Percentiles rank a stretch among this genome's conserved stretches.
phyloP scores from a whole-genome alignment of 2,113 vertebrate species.

The Callorhinus ursinus region DNA sequence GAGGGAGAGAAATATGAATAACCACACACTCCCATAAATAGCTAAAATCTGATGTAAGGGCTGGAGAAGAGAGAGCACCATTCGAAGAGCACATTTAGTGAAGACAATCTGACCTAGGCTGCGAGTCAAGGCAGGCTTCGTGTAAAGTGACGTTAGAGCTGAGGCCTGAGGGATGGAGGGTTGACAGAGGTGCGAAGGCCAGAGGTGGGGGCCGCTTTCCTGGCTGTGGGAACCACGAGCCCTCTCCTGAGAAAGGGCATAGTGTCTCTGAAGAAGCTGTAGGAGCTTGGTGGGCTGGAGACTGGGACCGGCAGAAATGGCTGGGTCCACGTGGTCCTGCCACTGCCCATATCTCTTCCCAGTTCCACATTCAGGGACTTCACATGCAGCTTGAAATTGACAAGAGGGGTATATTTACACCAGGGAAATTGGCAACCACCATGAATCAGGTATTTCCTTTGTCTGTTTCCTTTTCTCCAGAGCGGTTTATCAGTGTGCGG shows the following conservation, averaged over 20 bases:
- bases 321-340: accelerated
- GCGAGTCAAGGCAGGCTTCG: accelerated
- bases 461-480: neutral
- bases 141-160: too few relatives aligned
- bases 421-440: accelerated
- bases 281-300: neutral
- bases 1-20: neutral
- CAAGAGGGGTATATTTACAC: neutral
- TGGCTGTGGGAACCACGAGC: neutral
- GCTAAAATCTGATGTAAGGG: neutral
- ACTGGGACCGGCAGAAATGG: accelerated
- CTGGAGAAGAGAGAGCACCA: neutral
- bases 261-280: neutral
- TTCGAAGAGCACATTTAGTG: neutral
- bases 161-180: neutral
- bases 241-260: neutral
- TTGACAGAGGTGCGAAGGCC: neutral
- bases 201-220: neutral
- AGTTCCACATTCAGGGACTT: neutral
- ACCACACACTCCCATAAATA: neutral
- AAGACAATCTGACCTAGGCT: neutral
- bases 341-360: neutral
- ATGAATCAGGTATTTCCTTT: neutral
- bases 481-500: neutral
- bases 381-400: neutral